These are phyloP conservation scores for Artemisiospiza belli DNA, from an alignment of 2,113 vertebrate species.

Conservation along the genomic window DNA sequence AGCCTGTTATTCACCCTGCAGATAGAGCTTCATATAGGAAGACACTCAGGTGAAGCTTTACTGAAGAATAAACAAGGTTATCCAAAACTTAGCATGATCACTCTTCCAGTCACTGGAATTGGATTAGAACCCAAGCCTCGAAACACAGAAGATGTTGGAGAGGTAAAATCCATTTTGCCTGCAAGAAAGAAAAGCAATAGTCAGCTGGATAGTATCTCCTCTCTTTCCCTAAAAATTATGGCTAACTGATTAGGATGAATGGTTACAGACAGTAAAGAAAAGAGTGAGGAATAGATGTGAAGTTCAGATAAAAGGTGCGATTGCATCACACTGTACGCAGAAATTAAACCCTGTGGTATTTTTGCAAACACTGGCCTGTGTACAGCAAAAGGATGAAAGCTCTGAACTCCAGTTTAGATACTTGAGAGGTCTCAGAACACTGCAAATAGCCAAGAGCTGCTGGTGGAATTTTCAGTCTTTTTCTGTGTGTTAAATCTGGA, in stretches of 20 bases:
- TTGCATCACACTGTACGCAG: neutral
- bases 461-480: neutral
- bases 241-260: neutral
- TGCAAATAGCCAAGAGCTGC: neutral
- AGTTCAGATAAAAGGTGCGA: neutral
- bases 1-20: slow-evolving; percentile 57
- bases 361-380: neutral
- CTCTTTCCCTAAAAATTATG: neutral
- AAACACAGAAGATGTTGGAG: neutral
- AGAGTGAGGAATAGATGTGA: neutral
- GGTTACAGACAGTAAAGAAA: neutral
- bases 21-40: slow-evolving; percentile 2
- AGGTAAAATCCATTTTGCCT: neutral
- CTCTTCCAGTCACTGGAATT: neutral
- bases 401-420: neutral
- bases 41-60: slow-evolving; percentile 41
- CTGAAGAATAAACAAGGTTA: neutral
- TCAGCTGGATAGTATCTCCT: neutral
- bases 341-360: neutral
- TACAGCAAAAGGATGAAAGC: neutral
- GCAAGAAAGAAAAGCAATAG: neutral
- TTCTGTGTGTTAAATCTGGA: neutral
- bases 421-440: neutral
- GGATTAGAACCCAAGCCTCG: neutral
- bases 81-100: neutral